Percentiles rank a stretch among this genome's conserved stretches.
These are phyloP conservation scores for Cactoblastis cactorum DNA, from an alignment of 2,888 invertebrate species.

Conservation along the genomic window DNA sequence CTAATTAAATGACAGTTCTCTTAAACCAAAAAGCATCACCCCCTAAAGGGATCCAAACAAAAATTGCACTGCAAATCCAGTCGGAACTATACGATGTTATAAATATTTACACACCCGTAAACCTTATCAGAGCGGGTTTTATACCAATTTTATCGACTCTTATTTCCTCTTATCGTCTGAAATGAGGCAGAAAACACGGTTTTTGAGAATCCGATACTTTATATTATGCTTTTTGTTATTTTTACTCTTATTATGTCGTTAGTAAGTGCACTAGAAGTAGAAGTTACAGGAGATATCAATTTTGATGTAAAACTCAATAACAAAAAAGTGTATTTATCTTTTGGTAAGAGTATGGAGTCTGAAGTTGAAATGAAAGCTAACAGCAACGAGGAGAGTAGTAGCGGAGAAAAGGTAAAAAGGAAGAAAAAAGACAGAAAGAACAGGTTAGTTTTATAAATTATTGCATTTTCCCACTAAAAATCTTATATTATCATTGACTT, in stretches of 20 bases:
- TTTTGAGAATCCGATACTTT: neutral
- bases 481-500: too few relatives aligned
- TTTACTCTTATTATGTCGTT: neutral
- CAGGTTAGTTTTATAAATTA: neutral
- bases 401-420: neutral
- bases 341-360: neutral
- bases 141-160: slow-evolving; percentile 7
- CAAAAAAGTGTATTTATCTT: neutral
- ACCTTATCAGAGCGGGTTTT: slow-evolving; percentile 29
- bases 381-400: neutral
- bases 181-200: neutral
- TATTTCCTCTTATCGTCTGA: slow-evolving; percentile 7
- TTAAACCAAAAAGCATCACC: too few relatives aligned
- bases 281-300: neutral
- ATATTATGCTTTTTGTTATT: neutral
- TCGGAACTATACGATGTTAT: slow-evolving; percentile 21
- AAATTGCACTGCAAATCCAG: slow-evolving; percentile 11
- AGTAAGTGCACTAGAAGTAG: neutral
- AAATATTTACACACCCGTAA: slow-evolving; percentile 34
- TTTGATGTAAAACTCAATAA: neutral
- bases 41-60: neutral
- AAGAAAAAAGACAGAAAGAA: neutral
- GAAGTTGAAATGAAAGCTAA: neutral
- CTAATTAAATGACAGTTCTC: too few relatives aligned
- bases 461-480: too few relatives aligned